Conservation (phyloP, 37 sponge, comb jelly and placozoan species). For the Geodia barretti region DNA sequence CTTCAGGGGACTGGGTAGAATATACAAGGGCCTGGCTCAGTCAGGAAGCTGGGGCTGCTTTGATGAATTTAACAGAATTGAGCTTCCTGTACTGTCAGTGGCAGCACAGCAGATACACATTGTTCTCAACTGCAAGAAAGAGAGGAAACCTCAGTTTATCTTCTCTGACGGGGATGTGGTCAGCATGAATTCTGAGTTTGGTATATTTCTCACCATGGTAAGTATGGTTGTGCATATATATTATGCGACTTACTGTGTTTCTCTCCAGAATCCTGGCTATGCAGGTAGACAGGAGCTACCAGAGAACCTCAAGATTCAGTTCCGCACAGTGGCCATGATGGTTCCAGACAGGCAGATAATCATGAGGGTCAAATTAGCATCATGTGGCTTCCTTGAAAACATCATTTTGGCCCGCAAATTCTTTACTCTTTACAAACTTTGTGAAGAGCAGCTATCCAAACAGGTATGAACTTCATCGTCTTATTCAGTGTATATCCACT, state of each 20-base stretch:
- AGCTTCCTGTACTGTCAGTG: constrained; percentile 97
- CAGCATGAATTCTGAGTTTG: constrained; percentile 95
- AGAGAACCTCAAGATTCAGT: constrained; percentile 96
- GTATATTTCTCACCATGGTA: constrained; percentile 96
- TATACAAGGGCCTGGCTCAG: constrained; percentile 97
- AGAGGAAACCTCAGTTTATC: constrained; percentile 90
- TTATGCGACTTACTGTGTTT: too few relatives aligned
- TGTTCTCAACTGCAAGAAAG: constrained; percentile 95
- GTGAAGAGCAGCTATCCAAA: constrained; percentile 97
- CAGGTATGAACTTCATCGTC: constrained; percentile 77
- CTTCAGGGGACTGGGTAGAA: constrained; percentile 94
- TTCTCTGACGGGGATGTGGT: constrained; percentile 98
- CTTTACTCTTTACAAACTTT: constrained; percentile 96
- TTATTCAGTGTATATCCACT: too few relatives aligned
- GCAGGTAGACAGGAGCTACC: constrained; percentile 98
- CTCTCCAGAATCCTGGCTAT: constrained; percentile 88
- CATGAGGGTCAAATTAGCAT: constrained; percentile 93
- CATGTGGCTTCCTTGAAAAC: constrained; percentile 96
- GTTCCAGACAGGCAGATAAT: constrained; percentile 98
- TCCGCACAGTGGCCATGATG: constrained; percentile 99
- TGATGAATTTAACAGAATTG: constrained; percentile 98
- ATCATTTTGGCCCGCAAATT: constrained; percentile 90
- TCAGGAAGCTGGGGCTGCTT: constrained; percentile 99
- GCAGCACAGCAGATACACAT: constrained; percentile 98
- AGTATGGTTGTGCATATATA: too few relatives aligned